Base-by-base conservation (phyloP, 1,140 invertebrate genomes). In the Drosophila albomicans region DNA sequence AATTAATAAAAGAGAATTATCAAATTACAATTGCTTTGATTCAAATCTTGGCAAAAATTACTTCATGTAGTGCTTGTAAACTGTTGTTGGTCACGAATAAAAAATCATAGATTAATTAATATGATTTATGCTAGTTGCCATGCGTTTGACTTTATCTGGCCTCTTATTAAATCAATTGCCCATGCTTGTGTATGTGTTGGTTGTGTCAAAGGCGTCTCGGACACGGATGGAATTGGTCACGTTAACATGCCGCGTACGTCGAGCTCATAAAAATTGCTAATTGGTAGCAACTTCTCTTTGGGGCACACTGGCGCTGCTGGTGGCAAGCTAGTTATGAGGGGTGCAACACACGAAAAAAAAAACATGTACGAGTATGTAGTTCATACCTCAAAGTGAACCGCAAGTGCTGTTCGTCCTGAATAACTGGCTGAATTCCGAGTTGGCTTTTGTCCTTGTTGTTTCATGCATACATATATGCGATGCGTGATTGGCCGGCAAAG, bases 311-410 rank as follows among this genome's bases (percentile, higher is more conserved):
- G 11, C 20, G 58, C 15, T 32, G n/a, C 8, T 5, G 2, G 45
- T 62, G 15, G 45, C 45, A 59, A 13, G 59, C 28, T 71, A 38
- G 35, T 38, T 38, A 10, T 30, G 48, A 5, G 58, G 6, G 10
- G n/a, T 7, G 35, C 35, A 38, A 10, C 35, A 38, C 10, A 38
- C 10, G 6, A 15, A 49, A 41, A 43, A 65, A 57, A 41, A 20
- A 25, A 25, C 4, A 25, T 4, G 20, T 25, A 25, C 20, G 20
- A 25, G 45, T 20, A 15, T 63, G 10, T 32, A 38, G 35, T 38
- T 7, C 35, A 38, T 49, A 52, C 57, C 58, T 62, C 67, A 70
- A 64, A 73, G 38, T 16, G n/a, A 35, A 52, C 28, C 41, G 38
- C 63, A 72, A 72, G 45, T 51, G 45, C 35, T 7, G 5, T 10